These are phyloP conservation scores for Timema cristinae DNA, from an alignment of 2,888 invertebrate species.

Conservation along the genomic window DNA sequence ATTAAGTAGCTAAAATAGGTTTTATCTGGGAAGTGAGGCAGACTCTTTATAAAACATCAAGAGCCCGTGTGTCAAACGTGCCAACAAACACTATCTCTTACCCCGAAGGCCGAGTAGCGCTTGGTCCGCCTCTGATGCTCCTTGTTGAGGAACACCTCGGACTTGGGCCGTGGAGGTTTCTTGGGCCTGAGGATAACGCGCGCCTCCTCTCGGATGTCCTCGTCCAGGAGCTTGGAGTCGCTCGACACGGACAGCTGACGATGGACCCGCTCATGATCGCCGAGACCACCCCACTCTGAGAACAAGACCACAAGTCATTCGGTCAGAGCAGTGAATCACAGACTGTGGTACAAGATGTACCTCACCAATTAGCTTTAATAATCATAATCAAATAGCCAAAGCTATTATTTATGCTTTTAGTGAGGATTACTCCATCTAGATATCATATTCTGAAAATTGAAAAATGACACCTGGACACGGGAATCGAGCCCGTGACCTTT, in stretches of 20 bases:
- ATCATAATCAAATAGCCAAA: no score
- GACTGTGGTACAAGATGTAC: no score
- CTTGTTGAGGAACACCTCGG: conserved; percentile 87
- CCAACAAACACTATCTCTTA: conserved; percentile 49
- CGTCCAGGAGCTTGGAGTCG: conserved; percentile 87
- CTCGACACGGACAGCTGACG: conserved; percentile 88
- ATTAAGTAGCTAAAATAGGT: no score
- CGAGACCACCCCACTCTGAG: conserved; percentile 60
- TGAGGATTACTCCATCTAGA: no score
- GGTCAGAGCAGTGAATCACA: not conserved
- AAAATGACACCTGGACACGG: no score
- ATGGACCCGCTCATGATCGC: conserved; percentile 79
- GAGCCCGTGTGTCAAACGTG: no score
- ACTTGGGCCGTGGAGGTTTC: conserved; percentile 92
- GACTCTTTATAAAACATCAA: not conserved
- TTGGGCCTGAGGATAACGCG: conserved; percentile 85
- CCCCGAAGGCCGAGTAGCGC: conserved; percentile 95
- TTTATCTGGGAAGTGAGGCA: not conserved
- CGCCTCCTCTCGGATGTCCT: conserved; percentile 83
- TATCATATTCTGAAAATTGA: no score
- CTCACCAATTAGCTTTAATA: no score
- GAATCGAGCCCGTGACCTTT: no score
- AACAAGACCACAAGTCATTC: not conserved
- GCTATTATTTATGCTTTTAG: no score
- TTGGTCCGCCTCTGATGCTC: conserved; percentile 73